Percentiles rank a stretch among this genome's conserved stretches.
Conservation (phyloP, 2,888 invertebrate genomes). For the Agrilus mali region DNA sequence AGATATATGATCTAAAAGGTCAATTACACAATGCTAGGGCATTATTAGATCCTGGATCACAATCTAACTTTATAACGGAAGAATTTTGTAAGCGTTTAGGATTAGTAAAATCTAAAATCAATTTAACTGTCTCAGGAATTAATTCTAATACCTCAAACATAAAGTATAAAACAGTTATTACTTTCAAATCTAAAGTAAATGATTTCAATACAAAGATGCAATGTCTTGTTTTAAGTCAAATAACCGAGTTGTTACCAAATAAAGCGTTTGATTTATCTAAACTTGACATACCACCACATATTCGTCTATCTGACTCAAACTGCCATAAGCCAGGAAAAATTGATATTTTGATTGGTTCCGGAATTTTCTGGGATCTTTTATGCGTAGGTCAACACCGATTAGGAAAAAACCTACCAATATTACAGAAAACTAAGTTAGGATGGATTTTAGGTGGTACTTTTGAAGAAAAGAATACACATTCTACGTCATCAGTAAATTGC, state of each 20-base stretch:
- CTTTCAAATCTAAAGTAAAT: background rate
- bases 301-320: background rate
- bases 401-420: background rate
- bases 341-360: too few species aligned
- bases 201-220: background rate
- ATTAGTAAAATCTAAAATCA: too few species aligned
- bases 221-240: too few species aligned
- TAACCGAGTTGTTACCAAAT: conserved; percentile 1
- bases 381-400: background rate
- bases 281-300: background rate
- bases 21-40: background rate
- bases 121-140: too few species aligned
- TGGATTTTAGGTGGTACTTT: background rate
- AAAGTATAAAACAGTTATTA: background rate
- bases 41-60: conserved; percentile 4
- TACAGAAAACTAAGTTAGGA: background rate
- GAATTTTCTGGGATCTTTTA: too few species aligned
- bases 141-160: background rate
- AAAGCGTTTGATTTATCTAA: background rate
- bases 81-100: too few species aligned
- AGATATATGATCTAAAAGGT: background rate
- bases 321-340: background rate
- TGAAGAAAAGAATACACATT: background rate
- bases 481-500: too few species aligned
- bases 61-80: too few species aligned